phyloP scores from a whole-genome alignment of 1,140 invertebrate species.

The Gonioctena quinquepunctata region DNA sequence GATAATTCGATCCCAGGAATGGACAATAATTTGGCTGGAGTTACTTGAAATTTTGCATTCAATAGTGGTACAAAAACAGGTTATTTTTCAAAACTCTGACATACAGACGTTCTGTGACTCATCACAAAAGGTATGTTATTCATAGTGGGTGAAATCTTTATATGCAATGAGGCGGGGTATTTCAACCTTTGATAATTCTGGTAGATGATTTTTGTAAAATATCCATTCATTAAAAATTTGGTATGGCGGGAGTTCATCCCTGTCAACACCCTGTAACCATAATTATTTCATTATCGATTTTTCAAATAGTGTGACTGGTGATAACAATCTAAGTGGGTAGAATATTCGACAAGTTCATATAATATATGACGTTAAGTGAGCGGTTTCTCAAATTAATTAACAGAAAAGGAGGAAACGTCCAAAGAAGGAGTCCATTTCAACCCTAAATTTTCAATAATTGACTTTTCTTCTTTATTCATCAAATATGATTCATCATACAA shows the following conservation, averaged over 20 bases:
- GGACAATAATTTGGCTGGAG: slow-evolving; percentile 37
- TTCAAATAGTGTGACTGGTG: too few relatives aligned
- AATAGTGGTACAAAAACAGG: slow-evolving; percentile 27
- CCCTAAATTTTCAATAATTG: too few relatives aligned
- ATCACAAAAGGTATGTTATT: slow-evolving; percentile 45
- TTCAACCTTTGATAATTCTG: not conserved
- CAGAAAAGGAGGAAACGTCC: too few relatives aligned
- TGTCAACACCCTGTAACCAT: not conserved
- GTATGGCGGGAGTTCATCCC: not conserved
- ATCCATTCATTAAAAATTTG: not conserved
- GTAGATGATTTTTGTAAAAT: not conserved
- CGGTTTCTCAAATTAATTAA: too few relatives aligned
- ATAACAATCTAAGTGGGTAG: too few relatives aligned
- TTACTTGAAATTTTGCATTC: slow-evolving; percentile 39
- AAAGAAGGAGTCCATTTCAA: too few relatives aligned
- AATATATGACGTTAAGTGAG: too few relatives aligned
- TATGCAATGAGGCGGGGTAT: not conserved
- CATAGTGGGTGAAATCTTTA: not conserved
- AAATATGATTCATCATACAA: not conserved
- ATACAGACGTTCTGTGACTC: slow-evolving; percentile 44
- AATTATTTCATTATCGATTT: too few relatives aligned
- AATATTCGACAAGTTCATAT: too few relatives aligned
- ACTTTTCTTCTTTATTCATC: not conserved
- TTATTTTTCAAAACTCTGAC: slow-evolving; percentile 23
- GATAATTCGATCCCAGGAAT: slow-evolving; percentile 39